A percentile compares a stretch with the other conserved stretches of the same genome.
These are phyloP conservation scores for Microctenopoma lineatum DNA, from an alignment of 2,797 vertebrate genomes.

Conservation along the genomic window DNA sequence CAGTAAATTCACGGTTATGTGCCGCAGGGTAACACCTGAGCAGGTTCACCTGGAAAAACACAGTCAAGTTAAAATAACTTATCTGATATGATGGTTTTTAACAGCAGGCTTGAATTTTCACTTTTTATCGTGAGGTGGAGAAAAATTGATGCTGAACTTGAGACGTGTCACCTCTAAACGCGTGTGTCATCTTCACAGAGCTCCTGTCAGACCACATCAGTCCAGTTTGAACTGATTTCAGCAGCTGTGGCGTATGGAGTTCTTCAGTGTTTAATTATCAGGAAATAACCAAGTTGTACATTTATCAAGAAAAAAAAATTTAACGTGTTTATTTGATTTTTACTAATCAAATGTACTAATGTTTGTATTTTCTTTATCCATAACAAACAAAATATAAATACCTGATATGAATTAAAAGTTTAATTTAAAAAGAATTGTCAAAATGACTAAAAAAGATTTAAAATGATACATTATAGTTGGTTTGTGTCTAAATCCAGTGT, in stretches of 20 bases:
- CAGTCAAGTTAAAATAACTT: too few species aligned
- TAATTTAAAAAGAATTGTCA: too few species aligned
- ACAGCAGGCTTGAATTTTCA: too few species aligned
- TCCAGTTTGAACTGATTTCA: not conserved
- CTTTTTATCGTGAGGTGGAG: too few species aligned
- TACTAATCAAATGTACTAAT: not conserved
- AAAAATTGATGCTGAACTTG: too few species aligned
- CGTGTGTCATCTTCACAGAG: conserved; percentile 14
- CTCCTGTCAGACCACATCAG: not conserved
- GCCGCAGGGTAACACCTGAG: conserved; percentile 22
- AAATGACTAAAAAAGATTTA: too few species aligned
- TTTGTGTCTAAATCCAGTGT: too few species aligned
- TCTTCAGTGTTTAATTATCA: not conserved
- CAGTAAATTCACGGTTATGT: conserved; percentile 28
- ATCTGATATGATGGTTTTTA: too few species aligned
- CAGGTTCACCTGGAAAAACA: conserved; percentile 15
- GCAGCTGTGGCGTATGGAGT: too few species aligned
- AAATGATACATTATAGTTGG: too few species aligned
- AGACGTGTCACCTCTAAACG: not conserved
- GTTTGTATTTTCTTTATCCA: not conserved
- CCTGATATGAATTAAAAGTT: too few species aligned
- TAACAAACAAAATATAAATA: not conserved
- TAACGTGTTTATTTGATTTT: too few species aligned
- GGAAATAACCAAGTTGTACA: not conserved
- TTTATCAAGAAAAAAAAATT: not conserved